phyloP scores from a whole-genome alignment of 2,888 invertebrate species.

The Cristatella mucedo region DNA sequence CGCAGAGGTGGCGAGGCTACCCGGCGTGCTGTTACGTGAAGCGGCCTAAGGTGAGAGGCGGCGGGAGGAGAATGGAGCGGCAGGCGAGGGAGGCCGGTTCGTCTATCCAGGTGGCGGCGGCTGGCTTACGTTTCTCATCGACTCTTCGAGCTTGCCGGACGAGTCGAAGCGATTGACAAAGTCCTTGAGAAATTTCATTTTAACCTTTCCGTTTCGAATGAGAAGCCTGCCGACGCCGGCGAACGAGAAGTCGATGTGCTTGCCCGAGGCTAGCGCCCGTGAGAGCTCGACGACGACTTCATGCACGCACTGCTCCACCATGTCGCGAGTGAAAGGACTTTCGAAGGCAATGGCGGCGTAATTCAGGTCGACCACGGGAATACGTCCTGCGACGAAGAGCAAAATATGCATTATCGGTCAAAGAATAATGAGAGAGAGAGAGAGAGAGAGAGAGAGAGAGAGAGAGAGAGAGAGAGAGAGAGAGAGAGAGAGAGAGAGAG shows the following conservation, averaged over 20 bases:
- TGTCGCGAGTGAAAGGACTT: constrained; percentile 33
- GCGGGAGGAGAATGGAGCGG: not conserved
- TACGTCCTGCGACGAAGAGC: constrained; percentile 22
- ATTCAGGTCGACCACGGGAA: constrained; percentile 35
- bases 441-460: no score
- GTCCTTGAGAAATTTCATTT: constrained; percentile 39
- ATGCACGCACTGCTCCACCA: constrained; percentile 33
- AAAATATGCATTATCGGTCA: not conserved
- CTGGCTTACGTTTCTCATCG: constrained; percentile 34
- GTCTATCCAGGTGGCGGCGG: not conserved
- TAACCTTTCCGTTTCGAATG: constrained; percentile 30
- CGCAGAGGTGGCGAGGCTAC: no score
- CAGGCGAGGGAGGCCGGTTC: not conserved
- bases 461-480: no score
- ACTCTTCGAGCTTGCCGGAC: constrained; percentile 28
- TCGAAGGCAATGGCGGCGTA: constrained; percentile 33
- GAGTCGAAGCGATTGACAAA: constrained; percentile 36
- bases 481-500: no score
- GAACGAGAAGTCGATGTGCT: constrained; percentile 35
- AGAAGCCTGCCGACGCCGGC: constrained; percentile 32
- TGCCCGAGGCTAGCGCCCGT: constrained; percentile 19
- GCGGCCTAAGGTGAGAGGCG: no score
- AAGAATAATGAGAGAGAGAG: no score
- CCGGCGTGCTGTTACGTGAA: no score
- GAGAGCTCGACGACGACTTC: constrained; percentile 32